Evolutionary conservation across 2,797 vertebrate species (phyloP), one percentile per base, ranked within the genome.

Genomic region (Leucoraja ocellata): DNA sequence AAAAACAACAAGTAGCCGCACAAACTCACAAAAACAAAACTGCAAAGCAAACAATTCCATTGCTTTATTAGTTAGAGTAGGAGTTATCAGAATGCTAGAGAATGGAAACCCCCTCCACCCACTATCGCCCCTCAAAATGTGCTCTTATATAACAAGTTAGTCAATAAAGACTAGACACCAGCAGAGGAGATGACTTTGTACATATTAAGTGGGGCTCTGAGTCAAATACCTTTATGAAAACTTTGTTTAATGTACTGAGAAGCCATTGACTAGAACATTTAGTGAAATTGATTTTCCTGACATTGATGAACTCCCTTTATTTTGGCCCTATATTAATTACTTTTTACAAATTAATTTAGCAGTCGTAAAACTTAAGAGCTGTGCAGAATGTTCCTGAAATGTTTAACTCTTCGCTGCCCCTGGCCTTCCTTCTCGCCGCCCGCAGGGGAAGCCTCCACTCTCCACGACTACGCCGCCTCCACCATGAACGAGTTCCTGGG

Each of bases 401-500:
- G 36, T 92, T 92, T 91, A 46, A 92, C 36, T 46, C 46, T 46
- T 92, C 96, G 96, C 95, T 96, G 96, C 96, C 94, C 78, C 28
- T 7, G 28, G 16, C 14, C 94, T 28, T 5, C n/a, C 94, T 39
- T 8, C 13, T 93, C 39, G 1, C 71, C 94, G 58, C 14, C 92
- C 0, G 7, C 94, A 99, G 99, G 98, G 95, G 98, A 99, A 96
- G 95, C 97, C 71, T 98, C 98, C 4, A 97, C 97, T 0, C 97
- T 99, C 95, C 97, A 97, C 83, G 98, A 99, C 96, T 99, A 99
- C n/a, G 99, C 99, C 0, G 98, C 98, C 95, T 99, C 97, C 96
- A 99, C 99, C 96, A 98, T 99, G 98, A 99, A 97, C 0, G 98
- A 99, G 96, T 98, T 99, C 95, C 96, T 99, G 83, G 98, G 98